phyloP scores from a whole-genome alignment of 2,888 invertebrate species.

The Drosophila neutralis region DNA sequence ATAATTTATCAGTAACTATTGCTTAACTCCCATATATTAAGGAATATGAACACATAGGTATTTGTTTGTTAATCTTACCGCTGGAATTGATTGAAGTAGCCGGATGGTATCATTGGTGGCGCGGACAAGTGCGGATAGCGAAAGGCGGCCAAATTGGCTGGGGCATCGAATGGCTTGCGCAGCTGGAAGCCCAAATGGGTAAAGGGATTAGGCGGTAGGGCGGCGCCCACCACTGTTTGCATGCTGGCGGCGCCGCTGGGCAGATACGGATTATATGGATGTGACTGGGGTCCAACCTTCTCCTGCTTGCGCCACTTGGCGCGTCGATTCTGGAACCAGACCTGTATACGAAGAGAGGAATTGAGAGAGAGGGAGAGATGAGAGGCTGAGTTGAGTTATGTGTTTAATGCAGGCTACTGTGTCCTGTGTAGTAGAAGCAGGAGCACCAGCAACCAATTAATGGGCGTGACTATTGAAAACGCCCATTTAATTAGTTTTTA shows the following conservation, averaged over 20 bases:
- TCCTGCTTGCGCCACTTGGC: slow-evolving; percentile 97
- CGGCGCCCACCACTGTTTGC: slow-evolving; percentile 89
- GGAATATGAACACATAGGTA: neutral
- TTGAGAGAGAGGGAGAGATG: neutral
- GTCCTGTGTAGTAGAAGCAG: slow-evolving; percentile 35
- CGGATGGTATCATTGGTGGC: slow-evolving; percentile 86
- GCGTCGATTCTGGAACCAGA: slow-evolving; percentile 96
- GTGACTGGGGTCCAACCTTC: slow-evolving; percentile 95
- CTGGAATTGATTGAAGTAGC: slow-evolving; percentile 87
- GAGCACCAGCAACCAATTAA: slow-evolving; percentile 61
- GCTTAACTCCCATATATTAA: neutral
- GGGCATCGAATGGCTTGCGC: slow-evolving; percentile 89
- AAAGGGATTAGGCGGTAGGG: slow-evolving; percentile 92
- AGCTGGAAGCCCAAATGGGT: slow-evolving; percentile 91
- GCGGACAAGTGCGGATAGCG: slow-evolving; percentile 88
- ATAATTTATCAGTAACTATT: neutral
- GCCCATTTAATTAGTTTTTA: slow-evolving; percentile 82
- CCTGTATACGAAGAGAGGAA: slow-evolving; percentile 86
- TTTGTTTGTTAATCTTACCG: slow-evolving; percentile 73
- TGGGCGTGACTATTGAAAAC: slow-evolving; percentile 75
- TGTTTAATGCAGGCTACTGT: slow-evolving; percentile 73
- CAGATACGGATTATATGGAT: slow-evolving; percentile 95
- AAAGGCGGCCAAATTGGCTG: slow-evolving; percentile 89
- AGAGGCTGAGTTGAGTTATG: slow-evolving; percentile 63
- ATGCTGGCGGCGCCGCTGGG: slow-evolving; percentile 88